phyloP scores from a whole-genome alignment of 2,113 vertebrate species.

The Sciurus niger region DNA sequence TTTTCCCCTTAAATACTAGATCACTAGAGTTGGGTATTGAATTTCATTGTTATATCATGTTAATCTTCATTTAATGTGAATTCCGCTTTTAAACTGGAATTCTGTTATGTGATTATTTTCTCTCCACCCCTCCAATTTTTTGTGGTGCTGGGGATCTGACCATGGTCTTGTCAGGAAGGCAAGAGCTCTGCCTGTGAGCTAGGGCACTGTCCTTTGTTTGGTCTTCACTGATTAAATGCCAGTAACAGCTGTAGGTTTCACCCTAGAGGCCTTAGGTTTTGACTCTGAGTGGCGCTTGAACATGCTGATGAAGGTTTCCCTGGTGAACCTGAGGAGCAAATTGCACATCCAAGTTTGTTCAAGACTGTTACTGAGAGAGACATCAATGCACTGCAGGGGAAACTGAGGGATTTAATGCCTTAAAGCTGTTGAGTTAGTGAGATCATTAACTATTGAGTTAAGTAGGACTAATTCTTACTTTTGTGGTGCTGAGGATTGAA shows the following conservation, averaged over 20 bases:
- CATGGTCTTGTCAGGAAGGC: background rate
- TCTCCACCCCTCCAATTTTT: background rate
- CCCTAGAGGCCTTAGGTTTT: background rate
- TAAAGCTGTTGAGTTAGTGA: background rate
- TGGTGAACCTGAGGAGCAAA: background rate
- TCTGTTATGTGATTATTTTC: background rate
- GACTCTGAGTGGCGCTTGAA: background rate
- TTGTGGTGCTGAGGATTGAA: too few relatives aligned
- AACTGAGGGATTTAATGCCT: background rate
- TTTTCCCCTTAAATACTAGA: background rate
- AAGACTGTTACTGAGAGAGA: background rate
- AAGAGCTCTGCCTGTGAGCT: background rate
- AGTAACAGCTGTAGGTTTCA: background rate
- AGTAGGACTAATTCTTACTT: background rate
- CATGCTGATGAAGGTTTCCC: background rate
- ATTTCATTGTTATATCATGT: background rate
- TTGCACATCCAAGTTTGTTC: background rate
- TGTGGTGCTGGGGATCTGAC: background rate
- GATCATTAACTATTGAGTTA: background rate
- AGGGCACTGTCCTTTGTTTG: background rate
- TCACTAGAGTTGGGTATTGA: background rate
- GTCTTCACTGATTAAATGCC: background rate
- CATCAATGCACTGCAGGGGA: background rate
- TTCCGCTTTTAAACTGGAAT: conserved; percentile 1
- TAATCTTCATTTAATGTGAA: background rate